A percentile compares a stretch with the other conserved stretches of the same genome.
These are phyloP conservation scores for Chalcis sispes DNA, from an alignment of 2,888 invertebrate genomes.

Conservation along the genomic window DNA sequence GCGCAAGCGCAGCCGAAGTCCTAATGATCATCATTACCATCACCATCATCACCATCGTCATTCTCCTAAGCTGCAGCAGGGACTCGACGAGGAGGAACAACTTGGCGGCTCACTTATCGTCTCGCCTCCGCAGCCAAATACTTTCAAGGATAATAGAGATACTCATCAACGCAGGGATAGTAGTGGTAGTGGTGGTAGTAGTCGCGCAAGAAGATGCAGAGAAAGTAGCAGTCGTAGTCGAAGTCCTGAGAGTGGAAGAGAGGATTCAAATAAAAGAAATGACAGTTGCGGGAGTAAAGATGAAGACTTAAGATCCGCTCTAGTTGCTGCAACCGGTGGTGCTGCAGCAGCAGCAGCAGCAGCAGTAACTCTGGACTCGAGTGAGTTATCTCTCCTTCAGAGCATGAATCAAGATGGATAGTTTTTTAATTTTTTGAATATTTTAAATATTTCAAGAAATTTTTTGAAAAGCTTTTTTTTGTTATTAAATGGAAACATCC, in stretches of 20 bases:
- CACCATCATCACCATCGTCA: conserved; percentile 25
- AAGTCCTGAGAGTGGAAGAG: conserved; percentile 34
- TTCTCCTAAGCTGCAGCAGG: conserved; percentile 18
- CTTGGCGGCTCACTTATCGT: conserved; percentile 73
- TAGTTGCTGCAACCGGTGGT: conserved; percentile 63
- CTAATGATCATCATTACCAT: conserved; percentile 64
- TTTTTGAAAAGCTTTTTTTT: neutral
- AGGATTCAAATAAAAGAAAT: conserved; percentile 13
- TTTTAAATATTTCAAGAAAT: neutral
- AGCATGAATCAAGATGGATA: conserved; percentile 34
- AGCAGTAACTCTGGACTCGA: conserved; percentile 35
- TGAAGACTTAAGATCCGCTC: conserved; percentile 72
- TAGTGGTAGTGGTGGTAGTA: conserved; percentile 23
- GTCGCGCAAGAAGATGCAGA: neutral
- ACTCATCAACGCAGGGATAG: conserved; percentile 15
- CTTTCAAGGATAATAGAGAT: conserved; percentile 54
- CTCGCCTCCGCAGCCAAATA: conserved; percentile 72
- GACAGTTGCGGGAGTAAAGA: conserved; percentile 79
- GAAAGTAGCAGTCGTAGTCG: conserved; percentile 27
- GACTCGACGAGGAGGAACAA: conserved; percentile 74
- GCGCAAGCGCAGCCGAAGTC: conserved; percentile 53
- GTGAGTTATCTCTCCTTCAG: conserved; percentile 48
- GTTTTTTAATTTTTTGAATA: neutral
- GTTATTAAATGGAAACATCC: too few species aligned
- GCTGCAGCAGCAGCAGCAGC: conserved; percentile 77